Evolutionary conservation across 2,797 vertebrate genomes (phyloP).

Genomic region (Chloroceryle inda): DNA sequence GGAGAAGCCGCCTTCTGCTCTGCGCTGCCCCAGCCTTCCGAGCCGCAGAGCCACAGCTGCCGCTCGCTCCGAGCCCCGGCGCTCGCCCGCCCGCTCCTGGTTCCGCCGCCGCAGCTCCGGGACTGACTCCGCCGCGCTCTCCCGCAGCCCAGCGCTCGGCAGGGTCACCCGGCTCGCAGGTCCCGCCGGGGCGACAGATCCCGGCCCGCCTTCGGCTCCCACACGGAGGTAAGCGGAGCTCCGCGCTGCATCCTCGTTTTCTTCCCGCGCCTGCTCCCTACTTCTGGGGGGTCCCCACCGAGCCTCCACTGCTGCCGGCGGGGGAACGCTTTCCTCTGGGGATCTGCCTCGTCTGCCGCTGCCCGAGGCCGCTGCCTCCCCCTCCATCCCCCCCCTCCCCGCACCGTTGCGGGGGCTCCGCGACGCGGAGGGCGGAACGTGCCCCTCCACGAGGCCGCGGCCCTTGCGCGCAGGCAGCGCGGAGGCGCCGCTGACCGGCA

Average conservation of each 20-base stretch:
- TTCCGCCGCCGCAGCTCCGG: not conserved
- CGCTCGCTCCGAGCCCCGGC: not conserved
- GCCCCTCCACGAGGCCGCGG: not conserved
- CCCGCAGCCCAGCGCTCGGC: not conserved
- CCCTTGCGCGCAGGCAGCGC: not conserved
- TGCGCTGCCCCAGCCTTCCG: conserved; percentile 56
- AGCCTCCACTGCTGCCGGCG: not conserved
- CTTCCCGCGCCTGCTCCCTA: not conserved
- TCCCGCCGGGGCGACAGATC: not conserved
- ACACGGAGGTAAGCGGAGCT: conserved; percentile 5
- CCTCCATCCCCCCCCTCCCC: too few species aligned
- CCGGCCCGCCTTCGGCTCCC: conserved; percentile 58
- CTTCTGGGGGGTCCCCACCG: not conserved
- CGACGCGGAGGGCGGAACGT: not conserved
- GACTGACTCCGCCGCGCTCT: not conserved
- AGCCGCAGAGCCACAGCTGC: conserved; percentile 60
- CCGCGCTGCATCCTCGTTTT: not conserved
- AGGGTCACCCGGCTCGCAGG: not conserved
- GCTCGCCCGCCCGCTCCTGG: not conserved
- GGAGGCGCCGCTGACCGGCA: not conserved
- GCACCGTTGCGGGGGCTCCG: not conserved
- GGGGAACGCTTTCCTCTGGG: not conserved
- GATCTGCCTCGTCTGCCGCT: not conserved
- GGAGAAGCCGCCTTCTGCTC: conserved; percentile 52
- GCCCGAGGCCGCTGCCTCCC: not conserved